Conservation (phyloP, 2,888 invertebrate genomes). For the Lordiphosa fenestrarum region DNA sequence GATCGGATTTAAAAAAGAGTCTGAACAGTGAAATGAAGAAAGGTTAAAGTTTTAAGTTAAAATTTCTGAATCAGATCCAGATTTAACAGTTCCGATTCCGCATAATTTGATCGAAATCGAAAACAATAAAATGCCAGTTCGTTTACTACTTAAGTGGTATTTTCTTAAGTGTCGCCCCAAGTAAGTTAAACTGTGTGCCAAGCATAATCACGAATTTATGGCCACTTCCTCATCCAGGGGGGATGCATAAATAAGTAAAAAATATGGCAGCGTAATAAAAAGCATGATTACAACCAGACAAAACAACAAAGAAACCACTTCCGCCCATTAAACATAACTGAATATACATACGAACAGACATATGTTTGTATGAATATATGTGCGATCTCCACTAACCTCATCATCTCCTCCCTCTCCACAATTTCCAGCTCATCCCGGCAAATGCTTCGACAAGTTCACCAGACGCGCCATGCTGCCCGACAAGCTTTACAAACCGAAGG, state of each 20-base stretch:
- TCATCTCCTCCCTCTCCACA: conserved; percentile 7
- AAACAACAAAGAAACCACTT: conserved; percentile 44
- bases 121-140: too few relatives aligned
- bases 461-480: conserved; percentile 76
- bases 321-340: conserved; percentile 43
- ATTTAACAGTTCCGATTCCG: too few relatives aligned
- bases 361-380: too few relatives aligned
- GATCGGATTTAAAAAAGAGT: too few relatives aligned
- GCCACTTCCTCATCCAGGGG: conserved; percentile 37
- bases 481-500: conserved; percentile 80
- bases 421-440: conserved; percentile 76
- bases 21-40: too few relatives aligned
- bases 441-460: conserved; percentile 79
- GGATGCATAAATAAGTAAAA: conserved; percentile 23
- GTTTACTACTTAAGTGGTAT: too few relatives aligned
- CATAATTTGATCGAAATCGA: too few relatives aligned
- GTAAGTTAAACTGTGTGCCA: conserved; percentile 19
- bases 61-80: too few relatives aligned
- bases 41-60: too few relatives aligned
- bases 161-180: too few relatives aligned
- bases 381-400: conserved; percentile 24
- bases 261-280: conserved; percentile 22
- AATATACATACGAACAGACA: background rate
- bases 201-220: conserved; percentile 35
- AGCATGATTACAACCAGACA: conserved; percentile 22